Base-by-base conservation (phyloP, 2,797 vertebrate species). In the Tapirus indicus region DNA sequence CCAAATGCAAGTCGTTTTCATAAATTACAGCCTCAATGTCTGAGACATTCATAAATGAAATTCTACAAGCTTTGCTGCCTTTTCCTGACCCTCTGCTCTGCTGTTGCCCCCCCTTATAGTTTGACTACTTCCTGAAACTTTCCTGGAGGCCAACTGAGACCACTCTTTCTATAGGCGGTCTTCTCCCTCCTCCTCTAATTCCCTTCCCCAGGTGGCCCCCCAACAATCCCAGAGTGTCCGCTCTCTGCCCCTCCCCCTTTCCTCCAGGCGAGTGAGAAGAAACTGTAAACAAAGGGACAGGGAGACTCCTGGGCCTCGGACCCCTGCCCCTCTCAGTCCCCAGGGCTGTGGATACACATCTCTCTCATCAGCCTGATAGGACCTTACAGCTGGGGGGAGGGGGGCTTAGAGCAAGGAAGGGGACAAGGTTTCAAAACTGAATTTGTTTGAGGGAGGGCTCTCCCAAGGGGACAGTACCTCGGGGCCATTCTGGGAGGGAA, bases 231-330 rank as follows among this genome's bases (percentile, higher is more conserved):
- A 35, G 64, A 68, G 38, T 27, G 52, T 32, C 56, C 6, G 49
- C 58, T 94, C 87, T 88, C 78, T 1, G 62, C 93, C 74, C 93
- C 58, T 75, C 64, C 88, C 78, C 64, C 47, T 20, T 25, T 77
- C 16, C 35, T 16, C 7, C 47, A 9, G 41, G 38, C 44, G 0
- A 41, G 38, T 10, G 44, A 80, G 95, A 91, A 88, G 83, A 96
- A 97, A 94, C 58, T 7, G 6, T 89, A 95, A 97, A 98, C 98
- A 98, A 98, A 98, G 94, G 79, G 58, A 72, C 29, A 3, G 32
- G 3, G 62, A 72, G 64, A 66, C 78, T 88, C 69, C 20, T 6
- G 47, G n/a, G 60, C 87, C 56, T 91, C 0, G 32, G 44, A 88
- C 83, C 52, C 83, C 32, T 38, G 62, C 49, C 62, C n/a, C 56